These are phyloP conservation scores for Steromphala cineraria DNA, from an alignment of 2,888 invertebrate genomes.

Conservation along the genomic window DNA sequence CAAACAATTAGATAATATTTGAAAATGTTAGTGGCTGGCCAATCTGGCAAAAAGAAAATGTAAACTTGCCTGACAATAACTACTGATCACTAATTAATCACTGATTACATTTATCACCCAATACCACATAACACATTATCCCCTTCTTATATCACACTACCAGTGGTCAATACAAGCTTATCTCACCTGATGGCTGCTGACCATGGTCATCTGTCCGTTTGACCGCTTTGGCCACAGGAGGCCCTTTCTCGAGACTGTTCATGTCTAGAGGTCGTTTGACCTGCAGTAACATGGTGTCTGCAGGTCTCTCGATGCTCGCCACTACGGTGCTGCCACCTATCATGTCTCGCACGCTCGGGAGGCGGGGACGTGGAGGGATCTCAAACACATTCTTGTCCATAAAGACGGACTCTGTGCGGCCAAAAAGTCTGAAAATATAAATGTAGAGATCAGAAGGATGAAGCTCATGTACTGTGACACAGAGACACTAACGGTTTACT, in stretches of 20 bases:
- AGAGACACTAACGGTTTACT: not conserved
- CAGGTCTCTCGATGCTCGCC: conserved; percentile 58
- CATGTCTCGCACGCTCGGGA: conserved; percentile 54
- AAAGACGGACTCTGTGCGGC: conserved; percentile 64
- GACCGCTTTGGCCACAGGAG: conserved; percentile 49
- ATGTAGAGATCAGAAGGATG: not conserved
- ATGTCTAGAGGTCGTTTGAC: conserved; percentile 65
- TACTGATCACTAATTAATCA: too few species aligned
- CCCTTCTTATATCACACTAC: too few species aligned
- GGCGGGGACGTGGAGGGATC: conserved; percentile 47
- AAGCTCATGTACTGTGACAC: not conserved
- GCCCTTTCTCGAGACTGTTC: conserved; percentile 68
- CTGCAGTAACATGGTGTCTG: conserved; percentile 52
- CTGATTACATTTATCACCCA: too few species aligned
- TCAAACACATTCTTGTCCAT: conserved; percentile 56
- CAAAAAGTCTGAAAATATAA: conserved; percentile 52
- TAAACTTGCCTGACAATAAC: too few species aligned
- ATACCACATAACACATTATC: too few species aligned
- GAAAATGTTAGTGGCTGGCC: too few species aligned
- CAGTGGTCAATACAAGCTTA: too few species aligned
- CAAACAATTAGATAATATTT: too few species aligned
- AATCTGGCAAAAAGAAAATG: too few species aligned
- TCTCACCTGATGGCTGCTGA: too few species aligned
- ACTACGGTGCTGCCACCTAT: conserved; percentile 58
- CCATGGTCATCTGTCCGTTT: not conserved